Evolutionary conservation across 37 sponge, comb jelly and placozoan species (phyloP), one percentile per base, ranked within the genome.

Genomic region (Tethya wilhelma): DNA sequence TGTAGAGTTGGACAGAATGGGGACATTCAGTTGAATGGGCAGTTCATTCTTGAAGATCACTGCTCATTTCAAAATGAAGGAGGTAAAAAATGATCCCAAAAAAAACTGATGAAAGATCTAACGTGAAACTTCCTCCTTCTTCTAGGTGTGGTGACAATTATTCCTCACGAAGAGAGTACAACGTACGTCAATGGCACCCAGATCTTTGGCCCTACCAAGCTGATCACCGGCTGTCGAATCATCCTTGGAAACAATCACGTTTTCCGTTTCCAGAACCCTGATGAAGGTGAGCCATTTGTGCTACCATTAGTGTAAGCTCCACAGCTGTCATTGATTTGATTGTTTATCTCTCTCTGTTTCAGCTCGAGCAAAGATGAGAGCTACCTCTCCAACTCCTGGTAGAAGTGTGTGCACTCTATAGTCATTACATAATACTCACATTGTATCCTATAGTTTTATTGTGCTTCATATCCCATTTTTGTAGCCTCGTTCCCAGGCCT

Each of bases 171-270:
- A 8, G 74, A 56, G 38, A 79, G 93, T 40, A 55, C 64, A 19
- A 92, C 93, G 58, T 95, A 81, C 65, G 90, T 95, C 25, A 95
- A 95, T 64, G 96, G 96, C 5, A 55, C 69, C 0, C 73, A 71
- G 71, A 76, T 95, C 37, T 25, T 44, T 0, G 91, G 91, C 38
- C 59, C 84, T 23, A 67, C 32, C 28, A 82, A 67, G 41, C 81
- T 95, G 57, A 82, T 44, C 19, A 92, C 93, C n/a, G 96, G 98
- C 11, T 82, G 82, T 36, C 64, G 95, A 2, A 90, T 97, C 56
- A 94, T 97, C 57, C 80, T 97, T 39, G 98, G 98, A 5, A 89
- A 89, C 65, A 86, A 94, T 69, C 98, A 97, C 60, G 98, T 97
- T 31, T 94, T 97, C 67, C 76, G 94, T 49, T 97, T 89, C 84